Base-by-base conservation (phyloP, 1,140 invertebrate genomes). In the Drosophila hydei region DNA sequence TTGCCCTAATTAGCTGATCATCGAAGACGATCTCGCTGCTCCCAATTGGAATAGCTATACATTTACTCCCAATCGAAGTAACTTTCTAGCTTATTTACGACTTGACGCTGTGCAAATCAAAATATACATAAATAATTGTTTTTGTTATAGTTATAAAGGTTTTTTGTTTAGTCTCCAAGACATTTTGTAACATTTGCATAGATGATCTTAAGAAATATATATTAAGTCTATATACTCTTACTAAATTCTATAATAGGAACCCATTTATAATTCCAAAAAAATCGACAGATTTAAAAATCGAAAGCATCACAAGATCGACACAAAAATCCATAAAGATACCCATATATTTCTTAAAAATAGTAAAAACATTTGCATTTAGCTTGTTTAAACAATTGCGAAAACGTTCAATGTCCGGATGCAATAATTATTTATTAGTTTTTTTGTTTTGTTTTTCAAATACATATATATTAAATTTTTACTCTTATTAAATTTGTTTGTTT, bases 1-100 rank as follows among this genome's bases (percentile, higher is more conserved):
- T 91, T 25, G 74, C 70, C 11, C 47, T 77, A 19, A 71, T 91
- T 11, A 85, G 81, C 60, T 91, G 72, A 84, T 23, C 7, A 14
- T 40, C 25, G 9, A 12, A 19, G 11, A 5, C 1, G 18, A 16
- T 48, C 2, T 1, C 16, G n/a, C 16, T 47, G 27, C 27, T 42
- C 16, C 23, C 30, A 16, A 9, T 18, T n/a, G 9, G 5, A 19
- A 4, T 25, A 56, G 36, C 38, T 48, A 36, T 55, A 43, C 19
- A 30, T 23, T 21, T 52, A 14, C 30, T 45, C 27, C 27, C 9
- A 33, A 33, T 33, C 9, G 2, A 33, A 8, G 30, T 11, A 33
- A 33, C 2, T 33, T 11, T 33, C 30, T 33, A 33, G 30, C 30
- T 33, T 33, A 11, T 33, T 11, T 33, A 14, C 27, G n/a, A 18